Percentiles rank a stretch among this genome's conserved stretches.
phyloP scores from a whole-genome alignment of 2,888 invertebrate genomes.

The Dusona sp. region DNA sequence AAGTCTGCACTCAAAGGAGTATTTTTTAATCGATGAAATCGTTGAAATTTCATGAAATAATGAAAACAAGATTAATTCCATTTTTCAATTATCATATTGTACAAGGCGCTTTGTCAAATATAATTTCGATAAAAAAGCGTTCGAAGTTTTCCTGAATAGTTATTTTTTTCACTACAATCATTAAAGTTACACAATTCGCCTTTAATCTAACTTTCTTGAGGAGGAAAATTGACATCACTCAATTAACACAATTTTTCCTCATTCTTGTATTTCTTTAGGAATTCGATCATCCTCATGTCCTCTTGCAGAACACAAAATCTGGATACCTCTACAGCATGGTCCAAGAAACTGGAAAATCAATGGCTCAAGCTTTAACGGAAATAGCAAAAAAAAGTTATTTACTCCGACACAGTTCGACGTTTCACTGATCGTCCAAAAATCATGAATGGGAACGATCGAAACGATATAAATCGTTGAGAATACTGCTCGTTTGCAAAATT shows the following conservation, averaged over 20 bases:
- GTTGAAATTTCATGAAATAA: no score
- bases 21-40: not conserved
- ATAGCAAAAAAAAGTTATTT: constrained; percentile 87
- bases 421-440: constrained; percentile 84
- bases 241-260: not conserved
- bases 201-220: no score
- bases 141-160: no score
- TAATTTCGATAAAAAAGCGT: not conserved
- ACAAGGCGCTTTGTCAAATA: no score
- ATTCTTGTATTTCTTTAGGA: constrained; percentile 84
- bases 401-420: constrained; percentile 69
- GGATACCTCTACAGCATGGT: constrained; percentile 88
- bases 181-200: no score
- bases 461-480: not conserved
- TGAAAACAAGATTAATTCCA: no score
- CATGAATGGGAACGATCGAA: not conserved
- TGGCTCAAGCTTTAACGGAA: constrained; percentile 87
- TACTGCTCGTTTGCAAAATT: not conserved
- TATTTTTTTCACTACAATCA: no score
- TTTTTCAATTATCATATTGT: no score
- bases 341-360: constrained; percentile 88
- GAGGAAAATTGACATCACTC: no score
- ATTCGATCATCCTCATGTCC: constrained; percentile 89
- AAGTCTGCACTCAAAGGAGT: not conserved
- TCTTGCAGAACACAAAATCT: constrained; percentile 86